Evolutionary conservation across 2,113 vertebrate species (phyloP), one percentile per base, ranked within the genome.

Genomic region (Gobiocypris rarus): DNA sequence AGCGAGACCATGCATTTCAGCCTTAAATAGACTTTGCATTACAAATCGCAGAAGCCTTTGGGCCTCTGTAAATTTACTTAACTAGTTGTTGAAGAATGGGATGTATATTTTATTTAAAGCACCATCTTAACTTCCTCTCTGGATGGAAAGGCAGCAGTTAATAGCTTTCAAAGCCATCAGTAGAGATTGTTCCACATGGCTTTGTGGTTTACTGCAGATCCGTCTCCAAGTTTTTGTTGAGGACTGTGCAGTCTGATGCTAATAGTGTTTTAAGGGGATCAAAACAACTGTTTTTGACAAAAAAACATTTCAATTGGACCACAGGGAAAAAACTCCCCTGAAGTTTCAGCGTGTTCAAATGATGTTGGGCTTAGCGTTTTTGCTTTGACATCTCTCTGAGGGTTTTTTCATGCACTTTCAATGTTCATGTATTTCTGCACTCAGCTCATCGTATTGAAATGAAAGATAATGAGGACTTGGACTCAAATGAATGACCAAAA

Each of bases 71-170:
- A 73, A 77, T 86, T 85, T 86, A 73, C 69, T 58, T 84, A 83
- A 87, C 83, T 85, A 82, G 75, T 63, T 63, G 24, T 75, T 81
- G 75, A 75, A 78, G 75, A 26, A 38, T 76, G 69, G 81, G 75
- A 86, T 85, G 76, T 65, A 73, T 65, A 76, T 88, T 75, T 82
- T 63, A 84, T 81, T 88, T 85, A 61, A 76, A 84, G 52, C 52
- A 56, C 58, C 22, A 48, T 61, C 50, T 82, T 86, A 75, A 80
- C 63, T 69, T 75, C 50, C 65, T 50, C 3, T 19, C 31, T 77
- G n/a, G 69, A 77, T 71, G 50, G 45, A 69, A 65, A 59, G 24
- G 54, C 65, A 15, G 77, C 73, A 70, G 82, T 56, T 70, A 81
- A 84, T 73, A 43, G 48, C 52, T 75, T 58, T 61, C 26, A 41